phyloP scores from a whole-genome alignment of 2,888 invertebrate species.

The Toxonevra muliebris region DNA sequence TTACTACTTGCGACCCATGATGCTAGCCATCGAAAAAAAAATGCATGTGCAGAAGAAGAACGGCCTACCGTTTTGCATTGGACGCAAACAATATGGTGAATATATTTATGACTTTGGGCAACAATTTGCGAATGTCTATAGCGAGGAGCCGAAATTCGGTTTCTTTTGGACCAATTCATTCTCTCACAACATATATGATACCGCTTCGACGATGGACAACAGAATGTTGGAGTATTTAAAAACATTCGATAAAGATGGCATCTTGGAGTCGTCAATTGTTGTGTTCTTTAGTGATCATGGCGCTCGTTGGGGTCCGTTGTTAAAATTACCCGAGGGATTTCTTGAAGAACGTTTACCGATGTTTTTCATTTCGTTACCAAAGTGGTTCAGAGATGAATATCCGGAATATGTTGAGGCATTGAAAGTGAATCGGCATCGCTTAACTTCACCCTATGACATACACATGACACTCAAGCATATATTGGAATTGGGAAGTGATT shows the following conservation, averaged over 20 bases:
- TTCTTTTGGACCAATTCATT: slow-evolving; percentile 82
- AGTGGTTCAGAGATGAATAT: slow-evolving; percentile 69
- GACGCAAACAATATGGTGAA: slow-evolving; percentile 71
- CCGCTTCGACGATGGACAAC: slow-evolving; percentile 73
- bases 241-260: slow-evolving; percentile 68
- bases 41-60: slow-evolving; percentile 65
- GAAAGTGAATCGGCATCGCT: slow-evolving; percentile 69
- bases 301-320: slow-evolving; percentile 74
- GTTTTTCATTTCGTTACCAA: slow-evolving; percentile 75
- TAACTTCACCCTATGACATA: slow-evolving; percentile 79
- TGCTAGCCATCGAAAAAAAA: slow-evolving; percentile 72
- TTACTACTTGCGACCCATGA: slow-evolving; percentile 80
- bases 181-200: slow-evolving; percentile 75
- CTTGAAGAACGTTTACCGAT: slow-evolving; percentile 81
- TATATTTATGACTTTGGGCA: slow-evolving; percentile 74
- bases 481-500: slow-evolving; percentile 59
- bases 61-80: slow-evolving; percentile 69
- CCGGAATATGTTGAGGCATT: slow-evolving; percentile 68
- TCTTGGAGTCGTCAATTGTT: slow-evolving; percentile 73
- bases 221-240: slow-evolving; percentile 70
- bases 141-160: slow-evolving; percentile 72
- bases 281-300: slow-evolving; percentile 84
- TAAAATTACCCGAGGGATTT: slow-evolving; percentile 75
- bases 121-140: slow-evolving; percentile 72
- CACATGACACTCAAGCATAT: slow-evolving; percentile 75